Percentiles rank a stretch among this genome's conserved stretches.
Evolutionary conservation across 1,140 invertebrate genomes (phyloP).

Genomic region (Rhagoletis zephyria): DNA sequence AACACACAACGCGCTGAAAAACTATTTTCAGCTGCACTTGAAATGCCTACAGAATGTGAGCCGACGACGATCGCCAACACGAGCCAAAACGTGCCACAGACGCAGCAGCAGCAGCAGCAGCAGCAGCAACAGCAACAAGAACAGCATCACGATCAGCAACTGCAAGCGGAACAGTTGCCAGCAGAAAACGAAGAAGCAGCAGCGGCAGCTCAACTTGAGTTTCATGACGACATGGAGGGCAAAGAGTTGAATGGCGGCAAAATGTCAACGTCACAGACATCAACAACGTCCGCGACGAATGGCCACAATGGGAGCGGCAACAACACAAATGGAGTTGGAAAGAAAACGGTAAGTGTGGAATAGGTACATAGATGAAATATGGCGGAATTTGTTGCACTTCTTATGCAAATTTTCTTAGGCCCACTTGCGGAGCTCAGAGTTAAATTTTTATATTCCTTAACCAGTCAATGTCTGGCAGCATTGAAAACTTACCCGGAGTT

Average conservation of each 20-base stretch:
- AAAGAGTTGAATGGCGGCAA: slow-evolving; percentile 42
- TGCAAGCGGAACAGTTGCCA: slow-evolving; percentile 26
- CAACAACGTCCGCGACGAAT: slow-evolving; percentile 35
- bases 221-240: slow-evolving; percentile 49
- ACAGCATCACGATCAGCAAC: slow-evolving; percentile 29
- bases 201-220: slow-evolving; percentile 46
- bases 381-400: background rate
- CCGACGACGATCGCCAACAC: slow-evolving; percentile 44
- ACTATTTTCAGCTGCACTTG: slow-evolving; percentile 49
- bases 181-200: slow-evolving; percentile 17
- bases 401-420: background rate
- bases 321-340: slow-evolving; percentile 46
- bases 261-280: slow-evolving; percentile 56
- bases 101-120: slow-evolving; percentile 6
- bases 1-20: background rate
- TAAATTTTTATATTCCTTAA: too few species aligned
- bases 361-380: background rate
- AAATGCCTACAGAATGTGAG: slow-evolving; percentile 59
- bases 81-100: background rate
- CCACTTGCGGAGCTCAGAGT: too few species aligned
- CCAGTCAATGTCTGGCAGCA: too few species aligned
- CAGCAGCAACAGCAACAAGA: slow-evolving; percentile 48
- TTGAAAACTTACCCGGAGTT: too few species aligned
- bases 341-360: slow-evolving; percentile 55
- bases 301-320: slow-evolving; percentile 53